Conservation (phyloP, 30 jellyfish, hydroid and myxozoan species). For the Chironex yamaguchii region DNA sequence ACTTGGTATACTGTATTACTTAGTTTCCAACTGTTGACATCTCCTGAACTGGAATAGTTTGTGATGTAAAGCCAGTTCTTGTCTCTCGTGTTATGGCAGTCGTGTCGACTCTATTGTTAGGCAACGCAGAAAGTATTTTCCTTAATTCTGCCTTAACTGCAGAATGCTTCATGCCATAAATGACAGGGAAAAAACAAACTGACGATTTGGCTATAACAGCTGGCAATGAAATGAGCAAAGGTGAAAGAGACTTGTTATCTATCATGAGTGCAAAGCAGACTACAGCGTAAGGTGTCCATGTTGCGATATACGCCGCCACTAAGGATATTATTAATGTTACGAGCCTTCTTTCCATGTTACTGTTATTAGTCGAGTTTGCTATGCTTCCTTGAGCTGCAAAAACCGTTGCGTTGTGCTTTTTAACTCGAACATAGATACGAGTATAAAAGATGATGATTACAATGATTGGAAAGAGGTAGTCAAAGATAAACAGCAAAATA, state of each 20-base stretch:
- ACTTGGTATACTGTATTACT: too few relatives aligned
- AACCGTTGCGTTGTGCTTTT: slow-evolving; percentile 14
- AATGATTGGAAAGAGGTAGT: slow-evolving; percentile 30
- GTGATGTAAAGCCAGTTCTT: too few relatives aligned
- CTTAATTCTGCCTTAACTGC: too few relatives aligned
- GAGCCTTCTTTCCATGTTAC: slow-evolving; percentile 34
- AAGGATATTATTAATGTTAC: slow-evolving; percentile 11
- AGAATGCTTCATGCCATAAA: slow-evolving; percentile 1
- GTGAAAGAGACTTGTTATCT: slow-evolving; percentile 3
- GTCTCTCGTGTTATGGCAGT: too few relatives aligned
- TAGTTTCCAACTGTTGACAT: too few relatives aligned
- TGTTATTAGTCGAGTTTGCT: slow-evolving; percentile 11
- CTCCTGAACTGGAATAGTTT: too few relatives aligned
- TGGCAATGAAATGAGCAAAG: slow-evolving; percentile 40
- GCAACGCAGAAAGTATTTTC: too few relatives aligned
- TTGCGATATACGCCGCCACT: slow-evolving; percentile 26
- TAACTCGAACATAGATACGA: slow-evolving; percentile 13
- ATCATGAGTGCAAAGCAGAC: slow-evolving; percentile 10
- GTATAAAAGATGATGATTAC: slow-evolving; percentile 21
- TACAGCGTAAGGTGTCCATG: slow-evolving; percentile 68
- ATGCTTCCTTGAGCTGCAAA: slow-evolving; percentile 13
- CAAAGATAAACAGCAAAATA: not conserved
- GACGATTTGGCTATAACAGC: slow-evolving; percentile 61
- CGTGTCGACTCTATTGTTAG: too few relatives aligned
- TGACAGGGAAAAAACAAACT: slow-evolving; percentile 18